A percentile compares a stretch with the other conserved stretches of the same genome.
Conservation (phyloP, 2,888 invertebrate genomes). For the Papilio elwesi region DNA sequence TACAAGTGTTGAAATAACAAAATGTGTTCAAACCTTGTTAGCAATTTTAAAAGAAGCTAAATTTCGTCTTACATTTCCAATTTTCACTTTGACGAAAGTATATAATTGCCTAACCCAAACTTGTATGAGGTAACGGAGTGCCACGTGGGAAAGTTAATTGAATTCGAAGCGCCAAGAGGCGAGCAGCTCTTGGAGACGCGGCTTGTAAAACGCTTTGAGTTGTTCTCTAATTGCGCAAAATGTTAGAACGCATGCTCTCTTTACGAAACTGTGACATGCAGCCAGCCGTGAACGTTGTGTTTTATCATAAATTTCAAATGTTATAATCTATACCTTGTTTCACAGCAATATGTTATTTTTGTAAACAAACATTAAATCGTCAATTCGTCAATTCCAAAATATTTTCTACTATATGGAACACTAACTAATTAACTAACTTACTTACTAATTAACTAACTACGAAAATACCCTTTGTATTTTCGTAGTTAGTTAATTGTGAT, state of each 20-base stretch:
- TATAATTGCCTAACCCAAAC: constrained; percentile 21
- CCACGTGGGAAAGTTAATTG: constrained; percentile 24
- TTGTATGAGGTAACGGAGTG: constrained; percentile 17
- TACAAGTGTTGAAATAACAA: not conserved
- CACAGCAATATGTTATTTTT: too few relatives aligned
- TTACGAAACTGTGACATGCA: constrained; percentile 6
- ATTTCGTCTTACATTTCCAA: not conserved
- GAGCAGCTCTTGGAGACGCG: constrained; percentile 6
- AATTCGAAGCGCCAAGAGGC: constrained; percentile 5
- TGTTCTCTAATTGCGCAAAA: constrained; percentile 26
- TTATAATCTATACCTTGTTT: not conserved
- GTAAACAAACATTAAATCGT: too few relatives aligned
- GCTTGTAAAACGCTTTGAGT: constrained; percentile 26
- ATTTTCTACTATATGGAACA: too few relatives aligned
- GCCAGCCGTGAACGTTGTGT: constrained; percentile 4
- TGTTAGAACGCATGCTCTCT: constrained; percentile 2
- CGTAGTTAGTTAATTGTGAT: too few relatives aligned
- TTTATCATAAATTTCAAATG: not conserved
- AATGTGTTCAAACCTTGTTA: not conserved
- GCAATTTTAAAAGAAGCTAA: not conserved
- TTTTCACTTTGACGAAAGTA: constrained; percentile 5
- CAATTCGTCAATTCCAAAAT: too few relatives aligned
- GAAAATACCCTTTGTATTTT: too few relatives aligned
- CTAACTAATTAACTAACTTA: too few relatives aligned
- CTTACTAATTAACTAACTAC: too few relatives aligned